Base-by-base conservation (phyloP, 2,113 vertebrate species). In the Mus spicilegus region DNA sequence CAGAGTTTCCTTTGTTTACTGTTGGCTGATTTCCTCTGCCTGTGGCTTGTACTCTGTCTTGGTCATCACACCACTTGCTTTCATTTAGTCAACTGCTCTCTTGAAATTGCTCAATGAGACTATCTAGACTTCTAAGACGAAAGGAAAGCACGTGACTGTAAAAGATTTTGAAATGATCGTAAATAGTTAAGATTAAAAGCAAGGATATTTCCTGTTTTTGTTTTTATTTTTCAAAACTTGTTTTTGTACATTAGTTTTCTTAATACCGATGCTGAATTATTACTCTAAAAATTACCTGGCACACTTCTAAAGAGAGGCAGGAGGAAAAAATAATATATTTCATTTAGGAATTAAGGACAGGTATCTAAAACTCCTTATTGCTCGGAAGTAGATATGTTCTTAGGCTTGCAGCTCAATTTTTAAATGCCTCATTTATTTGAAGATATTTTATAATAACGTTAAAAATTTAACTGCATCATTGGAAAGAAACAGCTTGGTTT, bases 251-350 rank as follows among this genome's bases (percentile, higher is more conserved):
- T 88, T 33, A 24, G 19, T 87, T 88, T 97, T 94, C 86, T 95
- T 87, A 22, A 75, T 86, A 78, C 49, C 82, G 54, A 61, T 88
- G 30, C 78, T 82, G 51, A 84, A 28, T 96, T 90, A 84, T 26
- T 92, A 58, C n/a, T 65, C 65, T 89, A 90, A 75, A 76, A 96
- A 51, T 96, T 97, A 94, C 96, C 69, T 77, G 8, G 72, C 94
- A 95, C 81, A 42, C 61, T 95, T 76, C 95, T 95, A 39, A 22
- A 22, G 30, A n/a, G 46, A 63, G 4, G 2, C 12, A 19, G 24
- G 13, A 78, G 10, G 86, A 86, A 33, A 80, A 87, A 87, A 94
- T 19, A 87, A 51, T 76, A 61, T 46, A 86, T 24, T 95, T 93
- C 76, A 90, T 39, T 91, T 90, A 61, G 51, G 46, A 39, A 73